These are phyloP conservation scores for Ptiloglossa arizonensis DNA, from an alignment of 1,140 invertebrate species.

Conservation along the genomic window DNA sequence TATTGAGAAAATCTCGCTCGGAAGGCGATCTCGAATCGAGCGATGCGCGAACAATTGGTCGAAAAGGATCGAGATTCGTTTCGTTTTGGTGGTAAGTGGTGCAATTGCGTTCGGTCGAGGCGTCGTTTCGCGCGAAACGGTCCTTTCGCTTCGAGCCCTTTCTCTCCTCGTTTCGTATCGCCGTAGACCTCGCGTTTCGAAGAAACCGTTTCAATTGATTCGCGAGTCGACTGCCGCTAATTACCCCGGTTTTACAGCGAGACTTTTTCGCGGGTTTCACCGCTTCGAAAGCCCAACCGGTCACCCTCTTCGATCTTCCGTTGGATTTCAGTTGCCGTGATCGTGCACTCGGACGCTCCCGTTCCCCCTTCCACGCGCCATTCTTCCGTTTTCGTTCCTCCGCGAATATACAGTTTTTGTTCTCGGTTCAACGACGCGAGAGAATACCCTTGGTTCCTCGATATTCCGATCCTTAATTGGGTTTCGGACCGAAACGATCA, in stretches of 20 bases:
- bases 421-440: slow-evolving; percentile 38
- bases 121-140: no score
- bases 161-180: slow-evolving; percentile 40
- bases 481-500: neutral
- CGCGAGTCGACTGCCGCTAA: slow-evolving; percentile 54
- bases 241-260: slow-evolving; percentile 44
- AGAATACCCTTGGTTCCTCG: slow-evolving; percentile 15
- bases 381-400: slow-evolving; percentile 28
- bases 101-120: neutral
- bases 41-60: no score
- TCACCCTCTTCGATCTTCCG: slow-evolving; percentile 54
- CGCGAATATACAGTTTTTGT: slow-evolving; percentile 33
- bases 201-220: slow-evolving; percentile 62
- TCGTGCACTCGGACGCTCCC: slow-evolving; percentile 1
- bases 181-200: slow-evolving; percentile 35
- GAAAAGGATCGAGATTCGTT: slow-evolving; percentile 9
- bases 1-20: no score
- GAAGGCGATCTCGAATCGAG: neutral
- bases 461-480: slow-evolving; percentile 23
- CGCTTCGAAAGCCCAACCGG: slow-evolving; percentile 58
- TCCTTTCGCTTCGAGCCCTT: slow-evolving; percentile 29
- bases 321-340: slow-evolving; percentile 54
- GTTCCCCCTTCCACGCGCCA: slow-evolving; percentile 20
- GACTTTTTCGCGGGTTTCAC: slow-evolving; percentile 49
- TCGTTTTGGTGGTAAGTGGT: slow-evolving; percentile 1